Evolutionary conservation across 2,113 vertebrate species (phyloP).

Genomic region (Hassar affinis): DNA sequence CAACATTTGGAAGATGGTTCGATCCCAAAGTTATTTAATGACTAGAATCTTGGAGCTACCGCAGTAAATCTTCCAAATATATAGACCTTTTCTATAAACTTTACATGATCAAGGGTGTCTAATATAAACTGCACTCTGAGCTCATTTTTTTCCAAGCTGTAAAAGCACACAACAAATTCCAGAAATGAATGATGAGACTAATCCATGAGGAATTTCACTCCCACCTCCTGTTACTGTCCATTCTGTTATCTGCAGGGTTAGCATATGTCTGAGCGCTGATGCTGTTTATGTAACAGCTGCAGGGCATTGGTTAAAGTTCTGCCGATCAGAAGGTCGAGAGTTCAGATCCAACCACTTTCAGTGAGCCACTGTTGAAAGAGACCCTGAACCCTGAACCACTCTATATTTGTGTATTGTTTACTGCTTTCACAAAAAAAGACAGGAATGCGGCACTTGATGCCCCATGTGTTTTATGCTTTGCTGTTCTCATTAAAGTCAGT

Average conservation of each 20-base stretch:
- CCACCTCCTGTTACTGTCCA: neutral
- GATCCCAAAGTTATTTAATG: neutral
- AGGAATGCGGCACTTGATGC: neutral
- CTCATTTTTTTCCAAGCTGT: neutral
- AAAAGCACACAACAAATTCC: neutral
- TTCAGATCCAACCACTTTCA: neutral
- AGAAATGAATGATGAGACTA: neutral
- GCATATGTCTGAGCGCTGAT: neutral
- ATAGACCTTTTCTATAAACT: neutral
- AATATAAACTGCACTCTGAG: neutral
- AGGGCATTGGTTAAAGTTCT: neutral
- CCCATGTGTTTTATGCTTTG: neutral
- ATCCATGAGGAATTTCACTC: constrained; percentile 3
- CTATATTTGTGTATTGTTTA: neutral
- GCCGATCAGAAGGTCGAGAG: neutral
- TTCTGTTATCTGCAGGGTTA: neutral
- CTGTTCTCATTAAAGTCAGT: neutral
- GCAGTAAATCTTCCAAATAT: neutral
- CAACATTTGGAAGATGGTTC: neutral
- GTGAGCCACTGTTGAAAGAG: neutral
- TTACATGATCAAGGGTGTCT: neutral
- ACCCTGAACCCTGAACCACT: neutral
- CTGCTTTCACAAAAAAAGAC: neutral
- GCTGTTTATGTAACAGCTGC: neutral
- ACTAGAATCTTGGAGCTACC: neutral